Conservation (phyloP, 2,888 invertebrate genomes). For the Protodeltote pygarga region DNA sequence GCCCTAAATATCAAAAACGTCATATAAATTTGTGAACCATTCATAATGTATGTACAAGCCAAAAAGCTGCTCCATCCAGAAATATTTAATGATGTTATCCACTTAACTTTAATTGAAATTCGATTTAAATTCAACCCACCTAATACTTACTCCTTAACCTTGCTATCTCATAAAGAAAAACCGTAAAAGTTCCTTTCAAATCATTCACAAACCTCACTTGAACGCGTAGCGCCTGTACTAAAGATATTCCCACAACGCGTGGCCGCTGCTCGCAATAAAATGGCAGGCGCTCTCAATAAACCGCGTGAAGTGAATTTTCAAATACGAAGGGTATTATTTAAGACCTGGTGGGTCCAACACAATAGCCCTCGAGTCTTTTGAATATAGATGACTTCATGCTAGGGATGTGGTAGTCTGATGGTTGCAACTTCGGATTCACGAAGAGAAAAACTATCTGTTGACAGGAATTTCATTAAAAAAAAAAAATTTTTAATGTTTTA, state of each 20-base stretch:
- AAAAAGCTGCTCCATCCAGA: too few relatives aligned
- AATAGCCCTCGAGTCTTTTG: constrained; percentile 48
- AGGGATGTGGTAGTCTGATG: constrained; percentile 30
- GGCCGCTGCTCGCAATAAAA: constrained; percentile 53
- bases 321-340: constrained; percentile 48
- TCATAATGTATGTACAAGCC: too few relatives aligned
- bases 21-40: too few relatives aligned
- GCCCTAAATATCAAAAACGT: too few relatives aligned
- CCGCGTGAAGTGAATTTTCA: constrained; percentile 50
- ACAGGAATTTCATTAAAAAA: too few relatives aligned
- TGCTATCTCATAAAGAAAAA: constrained; percentile 23
- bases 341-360: constrained; percentile 36
- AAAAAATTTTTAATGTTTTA: too few relatives aligned
- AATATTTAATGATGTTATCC: too few relatives aligned
- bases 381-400: constrained; percentile 41
- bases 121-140: constrained; percentile 8
- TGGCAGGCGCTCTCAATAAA: constrained; percentile 53
- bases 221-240: constrained; percentile 54
- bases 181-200: constrained; percentile 30
- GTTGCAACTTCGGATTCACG: background rate
- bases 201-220: constrained; percentile 37
- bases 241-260: constrained; percentile 38
- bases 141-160: constrained; percentile 20
- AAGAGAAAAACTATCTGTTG: background rate
- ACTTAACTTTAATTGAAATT: background rate